Conservation (phyloP, 2,797 vertebrate genomes). For the Phaenicophaeus curvirostris region DNA sequence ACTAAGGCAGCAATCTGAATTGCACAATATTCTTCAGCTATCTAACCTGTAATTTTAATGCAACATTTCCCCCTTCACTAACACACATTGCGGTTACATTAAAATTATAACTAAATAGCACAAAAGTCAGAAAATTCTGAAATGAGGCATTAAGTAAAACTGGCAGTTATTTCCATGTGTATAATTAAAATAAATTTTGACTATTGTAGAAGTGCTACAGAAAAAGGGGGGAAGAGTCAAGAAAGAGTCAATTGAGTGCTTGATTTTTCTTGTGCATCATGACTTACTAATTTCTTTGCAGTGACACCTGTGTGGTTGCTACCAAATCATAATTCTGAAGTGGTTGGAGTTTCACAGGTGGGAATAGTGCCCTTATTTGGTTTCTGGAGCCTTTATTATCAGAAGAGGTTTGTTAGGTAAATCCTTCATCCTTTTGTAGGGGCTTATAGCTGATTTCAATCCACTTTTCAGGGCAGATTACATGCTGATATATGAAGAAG, state of each 20-base stretch:
- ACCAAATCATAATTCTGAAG: not conserved
- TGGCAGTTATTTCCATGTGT: not conserved
- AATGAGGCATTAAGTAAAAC: not conserved
- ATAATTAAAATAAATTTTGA: conserved; percentile 10
- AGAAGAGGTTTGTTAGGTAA: not conserved
- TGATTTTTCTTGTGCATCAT: not conserved
- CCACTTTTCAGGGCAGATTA: not conserved
- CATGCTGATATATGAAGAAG: not conserved
- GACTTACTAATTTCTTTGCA: not conserved
- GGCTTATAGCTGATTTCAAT: not conserved
- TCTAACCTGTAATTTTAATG: conserved; percentile 36
- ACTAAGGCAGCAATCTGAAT: not conserved
- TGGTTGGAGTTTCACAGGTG: not conserved
- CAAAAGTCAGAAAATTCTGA: conserved; percentile 24
- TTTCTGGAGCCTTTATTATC: not conserved
- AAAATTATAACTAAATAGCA: conserved; percentile 24
- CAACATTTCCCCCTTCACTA: conserved; percentile 23
- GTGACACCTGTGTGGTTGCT: not conserved
- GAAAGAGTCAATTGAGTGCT: not conserved
- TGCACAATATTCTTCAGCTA: conserved; percentile 1
- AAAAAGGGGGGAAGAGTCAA: not conserved
- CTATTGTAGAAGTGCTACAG: not conserved
- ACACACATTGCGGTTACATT: not conserved
- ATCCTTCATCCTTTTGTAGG: not conserved
- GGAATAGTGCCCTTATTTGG: rapidly evolving